Evolutionary conservation across 2,113 vertebrate species (phyloP), one percentile per base, ranked within the genome.

Genomic region (Hippocampus barbouri): DNA sequence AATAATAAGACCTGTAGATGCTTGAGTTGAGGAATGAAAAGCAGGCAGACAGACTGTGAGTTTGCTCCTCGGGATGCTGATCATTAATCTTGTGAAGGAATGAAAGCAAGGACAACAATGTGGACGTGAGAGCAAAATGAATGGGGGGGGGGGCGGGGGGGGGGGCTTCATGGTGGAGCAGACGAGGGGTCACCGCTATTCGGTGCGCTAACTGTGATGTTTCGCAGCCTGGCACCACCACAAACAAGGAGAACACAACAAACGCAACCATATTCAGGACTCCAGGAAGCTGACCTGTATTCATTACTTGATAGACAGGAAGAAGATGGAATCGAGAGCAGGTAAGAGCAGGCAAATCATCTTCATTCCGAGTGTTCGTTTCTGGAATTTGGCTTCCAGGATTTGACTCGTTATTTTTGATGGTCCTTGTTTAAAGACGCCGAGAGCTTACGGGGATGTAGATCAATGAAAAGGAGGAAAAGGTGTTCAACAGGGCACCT

Each of bases 361-460:
- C 51, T 53, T 53, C 20, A 53, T 53, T 53, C 8, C 20, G 47
- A 49, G 47, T 18, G 14, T 69, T 66, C 69, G 25, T 71, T 62
- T 70, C 76, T 54, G 23, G 53, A 68, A 20, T 53, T 51, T 16
- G 53, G 64, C 79, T 62, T 78, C 79, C 84, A 87, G 85, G 88
- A 83, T 77, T 82, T 73, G 74, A 66, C 85, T 85, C 51, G 66
- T 90, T 87, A 86, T 77, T 78, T 81, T 84, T 86, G 73, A 85
- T 18, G 63, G 75, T 25, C 68, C 78, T 81, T n/a, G 59, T 84
- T 82, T 30, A 78, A 80, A 84, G 78, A 79, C 41, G 49, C 51
- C 0, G 18, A 38, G 72, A 47, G 68, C 81, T 76, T 23, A 1
- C 1, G 21, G 76, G 70, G 51, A 64, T 60, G 64, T 63, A 15